Evolutionary conservation across 2,888 invertebrate genomes (phyloP).

Genomic region (Andrena camellia): DNA sequence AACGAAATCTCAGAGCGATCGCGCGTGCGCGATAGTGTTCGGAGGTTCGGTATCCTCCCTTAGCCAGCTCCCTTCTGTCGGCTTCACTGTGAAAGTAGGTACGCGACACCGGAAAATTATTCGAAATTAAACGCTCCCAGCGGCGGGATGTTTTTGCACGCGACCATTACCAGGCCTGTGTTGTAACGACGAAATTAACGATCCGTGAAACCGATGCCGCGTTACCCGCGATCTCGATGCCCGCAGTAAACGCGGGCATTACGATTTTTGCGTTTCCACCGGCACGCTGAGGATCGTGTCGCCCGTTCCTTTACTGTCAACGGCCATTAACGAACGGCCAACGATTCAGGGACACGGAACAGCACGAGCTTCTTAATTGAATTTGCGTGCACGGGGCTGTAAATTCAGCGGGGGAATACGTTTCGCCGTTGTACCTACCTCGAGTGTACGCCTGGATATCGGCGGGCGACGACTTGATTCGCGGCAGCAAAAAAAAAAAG

Average conservation of each 20-base stretch:
- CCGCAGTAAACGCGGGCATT: slow-evolving; percentile 32
- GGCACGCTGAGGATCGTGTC: neutral
- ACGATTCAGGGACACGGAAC: neutral
- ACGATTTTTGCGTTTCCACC: slow-evolving; percentile 52
- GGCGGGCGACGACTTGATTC: neutral
- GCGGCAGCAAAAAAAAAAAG: neutral
- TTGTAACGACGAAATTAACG: slow-evolving; percentile 79
- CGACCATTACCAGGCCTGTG: slow-evolving; percentile 69
- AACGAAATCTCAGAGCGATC: neutral
- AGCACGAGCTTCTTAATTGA: slow-evolving; percentile 16
- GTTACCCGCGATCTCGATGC: slow-evolving; percentile 60
- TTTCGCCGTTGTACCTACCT: neutral
- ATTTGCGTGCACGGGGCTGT: slow-evolving; percentile 22
- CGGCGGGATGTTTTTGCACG: slow-evolving; percentile 68
- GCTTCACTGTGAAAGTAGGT: slow-evolving; percentile 53
- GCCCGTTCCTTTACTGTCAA: slow-evolving; percentile 10
- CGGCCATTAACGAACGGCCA: slow-evolving; percentile 17
- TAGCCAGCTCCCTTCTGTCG: neutral
- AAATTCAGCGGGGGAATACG: neutral
- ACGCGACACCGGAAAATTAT: slow-evolving; percentile 67
- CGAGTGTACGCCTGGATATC: neutral
- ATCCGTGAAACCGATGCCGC: slow-evolving; percentile 76
- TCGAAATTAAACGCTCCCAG: slow-evolving; percentile 76
- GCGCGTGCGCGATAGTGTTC: neutral
- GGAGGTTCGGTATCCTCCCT: neutral